Evolutionary conservation across 53 echinoderm and acorn worm genomes (phyloP).

Genomic region (Arbacia lixula): DNA sequence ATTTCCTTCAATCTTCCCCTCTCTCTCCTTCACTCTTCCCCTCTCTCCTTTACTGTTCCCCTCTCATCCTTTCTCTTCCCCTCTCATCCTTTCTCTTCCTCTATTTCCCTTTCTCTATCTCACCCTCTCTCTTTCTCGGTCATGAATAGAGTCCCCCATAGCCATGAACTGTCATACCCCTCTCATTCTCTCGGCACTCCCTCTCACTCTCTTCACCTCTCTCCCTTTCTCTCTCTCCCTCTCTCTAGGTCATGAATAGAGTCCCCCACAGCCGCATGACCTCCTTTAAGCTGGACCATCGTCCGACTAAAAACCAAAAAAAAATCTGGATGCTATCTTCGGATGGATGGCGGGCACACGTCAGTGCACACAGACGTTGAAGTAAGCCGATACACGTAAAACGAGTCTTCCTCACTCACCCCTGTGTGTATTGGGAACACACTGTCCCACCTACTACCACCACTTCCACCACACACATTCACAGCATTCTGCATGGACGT

Average conservation of each 20-base stretch:
- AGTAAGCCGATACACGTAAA: constrained; percentile 40
- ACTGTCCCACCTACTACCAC: too few species aligned
- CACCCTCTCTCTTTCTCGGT: too few species aligned
- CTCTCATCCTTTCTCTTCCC: too few species aligned
- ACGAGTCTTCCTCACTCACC: constrained; percentile 16
- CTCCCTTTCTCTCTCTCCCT: constrained; percentile 12
- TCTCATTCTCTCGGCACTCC: too few species aligned
- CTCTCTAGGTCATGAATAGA: not conserved
- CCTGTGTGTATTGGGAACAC: too few species aligned
- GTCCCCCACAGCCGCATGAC: constrained; percentile 28
- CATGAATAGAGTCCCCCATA: constrained; percentile 10
- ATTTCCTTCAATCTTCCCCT: too few species aligned
- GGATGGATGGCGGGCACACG: constrained; percentile 21
- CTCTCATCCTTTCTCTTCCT: too few species aligned
- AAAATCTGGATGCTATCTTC: constrained; percentile 40
- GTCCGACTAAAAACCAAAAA: not conserved
- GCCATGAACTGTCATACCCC: too few species aligned
- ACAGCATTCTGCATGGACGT: too few species aligned
- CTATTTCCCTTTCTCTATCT: not conserved
- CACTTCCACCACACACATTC: too few species aligned
- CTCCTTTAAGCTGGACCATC: constrained; percentile 3
- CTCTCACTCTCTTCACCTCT: not conserved
- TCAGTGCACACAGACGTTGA: constrained; percentile 29
- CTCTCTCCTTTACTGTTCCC: too few species aligned
- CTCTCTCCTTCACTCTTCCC: too few species aligned